These are phyloP conservation scores for Pseudomyrmex gracilis DNA, from an alignment of 1,140 invertebrate genomes.

Conservation along the genomic window DNA sequence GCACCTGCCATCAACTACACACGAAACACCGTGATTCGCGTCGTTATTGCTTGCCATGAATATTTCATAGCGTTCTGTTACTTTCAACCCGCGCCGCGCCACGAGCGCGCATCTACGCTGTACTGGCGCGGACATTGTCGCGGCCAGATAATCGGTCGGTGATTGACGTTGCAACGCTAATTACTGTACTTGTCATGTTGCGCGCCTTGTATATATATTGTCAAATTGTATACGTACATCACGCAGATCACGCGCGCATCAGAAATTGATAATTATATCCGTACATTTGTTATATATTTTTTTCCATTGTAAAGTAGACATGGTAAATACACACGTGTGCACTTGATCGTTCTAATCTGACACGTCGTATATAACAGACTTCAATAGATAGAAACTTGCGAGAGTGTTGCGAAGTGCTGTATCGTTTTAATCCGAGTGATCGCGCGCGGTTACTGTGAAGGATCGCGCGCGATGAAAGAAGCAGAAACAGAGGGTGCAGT, in stretches of 20 bases:
- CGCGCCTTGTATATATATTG: neutral
- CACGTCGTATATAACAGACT: neutral
- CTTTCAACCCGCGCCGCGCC: constrained; percentile 10
- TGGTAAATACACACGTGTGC: neutral
- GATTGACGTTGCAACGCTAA: neutral
- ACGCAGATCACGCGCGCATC: neutral
- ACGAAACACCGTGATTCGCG: constrained; percentile 32
- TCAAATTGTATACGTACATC: neutral
- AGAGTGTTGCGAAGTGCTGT: neutral
- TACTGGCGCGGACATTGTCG: neutral
- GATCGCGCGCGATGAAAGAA: constrained; percentile 40
- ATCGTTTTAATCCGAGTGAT: constrained; percentile 55
- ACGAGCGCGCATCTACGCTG: neutral
- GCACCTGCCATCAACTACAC: constrained; percentile 31
- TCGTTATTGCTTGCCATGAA: constrained; percentile 30
- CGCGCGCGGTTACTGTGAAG: constrained; percentile 1
- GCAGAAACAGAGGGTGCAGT: constrained; percentile 32
- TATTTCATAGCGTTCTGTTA: constrained; percentile 45
- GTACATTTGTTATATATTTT: neutral
- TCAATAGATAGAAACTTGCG: neutral
- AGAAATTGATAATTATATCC: too few species aligned
- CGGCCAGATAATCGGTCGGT: constrained; percentile 10
- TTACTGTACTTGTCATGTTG: neutral
- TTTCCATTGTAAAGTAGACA: neutral
- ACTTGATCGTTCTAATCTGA: neutral